Conservation (phyloP, 2,888 invertebrate species). For the Oxyteleia sp. region DNA sequence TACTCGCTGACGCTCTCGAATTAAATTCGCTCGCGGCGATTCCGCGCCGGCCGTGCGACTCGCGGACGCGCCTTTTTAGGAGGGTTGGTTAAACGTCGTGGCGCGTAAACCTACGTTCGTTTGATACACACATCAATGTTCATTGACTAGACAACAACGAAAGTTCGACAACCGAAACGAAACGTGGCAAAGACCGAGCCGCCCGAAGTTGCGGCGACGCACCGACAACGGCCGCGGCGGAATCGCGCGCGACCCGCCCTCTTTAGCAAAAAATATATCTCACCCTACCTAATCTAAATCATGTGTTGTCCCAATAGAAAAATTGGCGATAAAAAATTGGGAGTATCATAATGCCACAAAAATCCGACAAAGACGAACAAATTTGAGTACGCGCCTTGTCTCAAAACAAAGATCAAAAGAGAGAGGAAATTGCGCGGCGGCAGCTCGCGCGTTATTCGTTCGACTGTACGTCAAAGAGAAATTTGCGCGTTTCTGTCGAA, state of each 20-base stretch:
- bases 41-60: too few species aligned
- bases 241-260: slow-evolving; percentile 21
- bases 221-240: too few species aligned
- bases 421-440: too few species aligned
- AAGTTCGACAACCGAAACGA: background rate
- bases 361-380: slow-evolving; percentile 60
- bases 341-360: slow-evolving; percentile 65
- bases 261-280: slow-evolving; percentile 64
- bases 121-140: slow-evolving; percentile 29
- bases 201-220: slow-evolving; percentile 12
- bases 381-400: slow-evolving; percentile 7
- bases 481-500: too few species aligned
- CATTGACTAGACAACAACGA: slow-evolving; percentile 48
- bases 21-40: too few species aligned
- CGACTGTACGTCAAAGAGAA: too few species aligned
- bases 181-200: background rate
- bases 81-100: too few species aligned
- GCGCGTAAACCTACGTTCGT: too few species aligned
- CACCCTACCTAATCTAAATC: slow-evolving; percentile 63
- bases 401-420: too few species aligned
- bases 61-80: too few species aligned
- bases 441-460: too few species aligned
- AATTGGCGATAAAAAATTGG: slow-evolving; percentile 61
- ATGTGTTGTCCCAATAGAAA: slow-evolving; percentile 60
- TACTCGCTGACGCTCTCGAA: too few species aligned